phyloP scores from a whole-genome alignment of 2,797 vertebrate genomes.

The Gymnocypris eckloni region DNA sequence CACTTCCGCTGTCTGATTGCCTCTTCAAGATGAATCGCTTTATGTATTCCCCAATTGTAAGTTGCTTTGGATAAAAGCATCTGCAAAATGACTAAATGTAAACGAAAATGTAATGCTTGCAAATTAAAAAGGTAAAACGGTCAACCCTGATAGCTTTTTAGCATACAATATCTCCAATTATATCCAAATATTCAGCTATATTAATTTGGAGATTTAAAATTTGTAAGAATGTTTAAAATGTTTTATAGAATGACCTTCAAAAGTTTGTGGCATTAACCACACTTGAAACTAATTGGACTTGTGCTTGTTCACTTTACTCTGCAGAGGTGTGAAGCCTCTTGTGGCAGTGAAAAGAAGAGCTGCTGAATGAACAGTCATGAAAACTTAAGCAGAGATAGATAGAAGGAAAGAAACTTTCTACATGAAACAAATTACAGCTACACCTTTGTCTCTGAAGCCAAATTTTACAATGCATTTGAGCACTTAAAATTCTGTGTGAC shows the following conservation, averaged over 20 bases:
- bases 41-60: too few species aligned
- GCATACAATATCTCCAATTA: background rate
- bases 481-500: constrained; percentile 3
- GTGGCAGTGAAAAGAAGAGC: constrained; percentile 75
- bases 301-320: constrained; percentile 59
- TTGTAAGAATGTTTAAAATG: background rate
- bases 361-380: constrained; percentile 74
- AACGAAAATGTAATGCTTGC: background rate
- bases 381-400: background rate
- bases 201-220: background rate
- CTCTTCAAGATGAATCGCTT: too few species aligned
- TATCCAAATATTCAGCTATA: background rate
- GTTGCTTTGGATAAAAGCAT: too few species aligned
- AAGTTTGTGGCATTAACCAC: constrained; percentile 58
- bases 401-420: background rate
- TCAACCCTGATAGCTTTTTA: background rate
- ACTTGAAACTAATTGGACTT: constrained; percentile 75
- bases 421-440: background rate
- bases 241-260: background rate
- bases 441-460: background rate
- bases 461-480: background rate
- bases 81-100: too few species aligned
- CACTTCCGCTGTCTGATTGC: too few species aligned
- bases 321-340: constrained; percentile 70
- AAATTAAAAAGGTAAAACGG: background rate